Conservation (phyloP, 2,888 invertebrate genomes). For the Rhodophaea formosa region DNA sequence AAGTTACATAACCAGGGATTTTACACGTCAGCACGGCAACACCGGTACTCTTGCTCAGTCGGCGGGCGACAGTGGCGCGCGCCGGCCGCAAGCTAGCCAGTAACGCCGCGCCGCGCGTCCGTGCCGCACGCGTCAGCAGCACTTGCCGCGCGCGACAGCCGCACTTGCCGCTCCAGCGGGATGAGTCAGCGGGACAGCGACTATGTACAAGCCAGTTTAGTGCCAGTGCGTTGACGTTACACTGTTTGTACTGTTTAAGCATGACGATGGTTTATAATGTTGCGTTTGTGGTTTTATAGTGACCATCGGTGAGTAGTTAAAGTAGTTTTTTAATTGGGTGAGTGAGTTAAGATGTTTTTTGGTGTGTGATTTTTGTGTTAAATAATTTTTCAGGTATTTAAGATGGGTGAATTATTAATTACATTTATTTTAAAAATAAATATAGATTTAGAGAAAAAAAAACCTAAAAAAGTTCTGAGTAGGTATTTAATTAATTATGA, state of each 20-base stretch:
- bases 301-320: conserved; percentile 72
- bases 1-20: conserved; percentile 39
- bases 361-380: not conserved
- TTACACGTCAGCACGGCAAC: conserved; percentile 40
- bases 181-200: conserved; percentile 17
- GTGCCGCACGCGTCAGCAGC: too few species aligned
- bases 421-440: too few species aligned
- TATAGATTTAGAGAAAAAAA: too few species aligned
- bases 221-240: conserved; percentile 56
- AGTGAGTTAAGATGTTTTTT: not conserved
- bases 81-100: conserved; percentile 37
- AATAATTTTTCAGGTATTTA: not conserved
- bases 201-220: conserved; percentile 47
- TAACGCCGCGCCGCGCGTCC: too few species aligned
- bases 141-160: conserved; percentile 46
- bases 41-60: conserved; percentile 56
- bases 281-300: conserved; percentile 72
- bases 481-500: too few species aligned
- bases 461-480: too few species aligned
- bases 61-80: conserved; percentile 57
- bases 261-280: conserved; percentile 60
- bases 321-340: conserved; percentile 17
- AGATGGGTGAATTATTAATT: too few species aligned
- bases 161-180: conserved; percentile 36
- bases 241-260: conserved; percentile 15